Evolutionary conservation across 2,113 vertebrate species (phyloP), one percentile per base, ranked within the genome.

Genomic region (Sander vitreus): DNA sequence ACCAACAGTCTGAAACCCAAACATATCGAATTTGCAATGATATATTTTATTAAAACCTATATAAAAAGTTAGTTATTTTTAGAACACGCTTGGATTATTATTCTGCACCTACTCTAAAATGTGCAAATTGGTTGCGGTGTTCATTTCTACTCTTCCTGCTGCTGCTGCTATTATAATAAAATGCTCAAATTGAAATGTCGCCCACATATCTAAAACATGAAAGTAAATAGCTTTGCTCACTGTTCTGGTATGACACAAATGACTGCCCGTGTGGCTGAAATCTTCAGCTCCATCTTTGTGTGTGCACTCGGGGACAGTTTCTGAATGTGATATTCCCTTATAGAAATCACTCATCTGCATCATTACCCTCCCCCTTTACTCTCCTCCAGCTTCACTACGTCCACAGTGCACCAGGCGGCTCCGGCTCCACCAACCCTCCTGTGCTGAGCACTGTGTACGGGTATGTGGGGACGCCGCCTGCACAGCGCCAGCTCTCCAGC

Each of bases 391-490:
- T 99, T 18, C 98, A 99, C 92, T 99, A 99, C 81, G 93, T 99
- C 71, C 98, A 99, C 79, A 98, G 97, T 16, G 93, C 95, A 0
- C 98, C 98, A 0, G 98, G 98, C 0, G 98, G 98, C 23, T 98
- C 97, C 0, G 96, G 98, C 16, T 98, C 97, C 47, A 93, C 96
- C 78, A 99, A 99, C 33, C 97, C 98, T 0, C 98, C 98, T 0
- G 97, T 99, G n/a, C 93, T 98, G 55, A 99, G 98, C 92, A 97
- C 98, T 0, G 98, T 99, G 25, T 99, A 99, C 8, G 94, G 96
- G 13, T 99, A 98, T 21, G 55, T 98, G 0, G 98, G 98, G 30
- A 97, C 97, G 0, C 98, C 98, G 0, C 98, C 98, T 0, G 98
- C 98, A 0, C 98, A 99, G 76, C 96, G 98, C 47, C 98, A 98